Evolutionary conservation across 2,797 vertebrate species (phyloP), one percentile per base, ranked within the genome.

Genomic region (Alca torda): DNA sequence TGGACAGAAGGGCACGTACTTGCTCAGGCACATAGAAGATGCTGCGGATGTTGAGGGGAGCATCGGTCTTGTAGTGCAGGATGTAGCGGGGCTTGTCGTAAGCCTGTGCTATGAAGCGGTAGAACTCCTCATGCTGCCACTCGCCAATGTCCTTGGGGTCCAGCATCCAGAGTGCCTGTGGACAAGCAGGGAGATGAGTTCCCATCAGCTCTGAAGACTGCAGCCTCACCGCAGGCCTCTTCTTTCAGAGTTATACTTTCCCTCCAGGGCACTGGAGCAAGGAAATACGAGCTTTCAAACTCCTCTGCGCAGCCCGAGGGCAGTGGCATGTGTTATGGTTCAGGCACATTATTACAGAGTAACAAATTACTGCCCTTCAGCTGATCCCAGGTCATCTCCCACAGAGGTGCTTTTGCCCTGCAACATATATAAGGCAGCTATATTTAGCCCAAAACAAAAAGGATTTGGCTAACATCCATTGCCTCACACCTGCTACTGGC

Each of bases 61-160:
- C 99, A 0, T 99, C 99, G 0, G 99, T 97, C 63, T 98, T 98
- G 97, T 99, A 99, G 96, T 99, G 99, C 93, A 99, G 98, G 11
- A 98, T 86, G 87, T 99, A 99, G 95, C 99, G 99, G 4, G 99
- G 99, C 93, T 98, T 99, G 92, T 99, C 99, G 0, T 99, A 98
- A 3, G 99, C 97, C 97, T 99, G 99, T 0, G 99, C 98, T 0
- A 99, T 48, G 39, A 99, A 99, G 37, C 99, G 99, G 97, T 99
- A 99, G 95, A 99, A 99, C 91, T 99, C 99, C 92, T 99, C 99
- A 0, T 99, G 99, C 98, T 99, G 99, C 98, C 98, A 98, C 77
- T 99, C 99, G 0, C 98, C 90, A 5, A 99, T 98, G 19, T 99
- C 99, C 94, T 99, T 99, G 10, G 99, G 99, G 37, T 99, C 99